Evolutionary conservation across 2,888 invertebrate species (phyloP), one percentile per base, ranked within the genome.

Genomic region (Tubulanus polymorphus): DNA sequence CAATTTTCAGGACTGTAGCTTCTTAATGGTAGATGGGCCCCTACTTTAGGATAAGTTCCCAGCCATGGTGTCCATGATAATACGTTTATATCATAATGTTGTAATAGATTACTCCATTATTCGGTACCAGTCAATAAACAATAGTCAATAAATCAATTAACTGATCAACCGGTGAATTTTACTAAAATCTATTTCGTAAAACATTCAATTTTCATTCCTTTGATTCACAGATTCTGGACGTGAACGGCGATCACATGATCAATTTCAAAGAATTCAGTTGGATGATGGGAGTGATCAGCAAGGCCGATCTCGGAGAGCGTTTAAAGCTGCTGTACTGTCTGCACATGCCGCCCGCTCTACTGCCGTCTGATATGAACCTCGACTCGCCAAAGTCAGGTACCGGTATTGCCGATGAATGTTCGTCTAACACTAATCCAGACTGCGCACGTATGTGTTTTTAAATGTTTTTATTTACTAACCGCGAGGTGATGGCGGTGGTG

Each of bases 191-290:
- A n/a, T n/a, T n/a, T n/a, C n/a, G n/a, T n/a, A n/a, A n/a, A n/a
- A n/a, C n/a, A n/a, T n/a, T n/a, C n/a, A n/a, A n/a, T 32, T 3
- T 5, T 8, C 41, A 8, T 3, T 41, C 41, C 3, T 41, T 23
- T 23, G 6, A 20, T 41, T 41, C 10, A 32, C 77, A 93, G 94
- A 81, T 95, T 58, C 86, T 95, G 82, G 96, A 96, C 81, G 84
- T 86, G 64, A 89, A 91, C 73, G 85, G 86, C 53, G 90, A 91
- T 73, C 91, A 92, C 3, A 84, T 86, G 64, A 83, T 97, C 54
- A 92, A 92, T 74, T 94, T 96, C 73, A 88, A 90, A 27, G 93
- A 94, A 72, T 84, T 94, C 61, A 86, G 90, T 2, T 84, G 86
- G 64, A 85, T 87, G 20, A 81, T 93, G 64, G 93, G 93, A 2